Evolutionary conservation across 2,888 invertebrate species (phyloP).

Genomic region (Vesta saturnalis): DNA sequence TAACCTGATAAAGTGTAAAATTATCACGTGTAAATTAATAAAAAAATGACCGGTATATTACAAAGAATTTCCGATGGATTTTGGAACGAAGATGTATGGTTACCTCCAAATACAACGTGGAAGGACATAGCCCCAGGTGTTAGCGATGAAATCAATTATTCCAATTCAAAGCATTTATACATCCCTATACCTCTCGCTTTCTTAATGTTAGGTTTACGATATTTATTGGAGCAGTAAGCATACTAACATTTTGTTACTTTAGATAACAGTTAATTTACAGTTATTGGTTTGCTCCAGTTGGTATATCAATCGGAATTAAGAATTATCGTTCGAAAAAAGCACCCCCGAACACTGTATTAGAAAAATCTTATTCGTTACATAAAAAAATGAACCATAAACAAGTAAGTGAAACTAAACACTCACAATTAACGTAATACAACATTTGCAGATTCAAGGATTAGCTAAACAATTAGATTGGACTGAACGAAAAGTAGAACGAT

Average conservation of each 20-base stretch:
- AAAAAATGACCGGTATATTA: conserved; percentile 4
- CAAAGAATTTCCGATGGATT: not conserved
- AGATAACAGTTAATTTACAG: conserved; percentile 63
- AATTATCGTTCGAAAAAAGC: conserved; percentile 75
- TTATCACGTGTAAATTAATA: no score
- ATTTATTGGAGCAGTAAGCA: conserved; percentile 85
- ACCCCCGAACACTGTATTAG: conserved; percentile 65
- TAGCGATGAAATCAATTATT: conserved; percentile 71
- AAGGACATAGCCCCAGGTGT: conserved; percentile 81
- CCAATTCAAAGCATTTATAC: conserved; percentile 69
- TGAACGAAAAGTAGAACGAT: conserved; percentile 92
- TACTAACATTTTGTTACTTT: conserved; percentile 16
- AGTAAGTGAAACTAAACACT: conserved; percentile 59
- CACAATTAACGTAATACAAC: no score
- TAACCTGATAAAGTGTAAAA: no score
- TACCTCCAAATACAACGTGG: conserved; percentile 93
- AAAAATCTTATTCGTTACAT: conserved; percentile 77
- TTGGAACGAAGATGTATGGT: conserved; percentile 80
- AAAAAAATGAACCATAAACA: conserved; percentile 80
- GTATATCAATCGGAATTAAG: conserved; percentile 81
- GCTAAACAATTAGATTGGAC: conserved; percentile 86
- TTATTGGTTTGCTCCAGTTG: conserved; percentile 84
- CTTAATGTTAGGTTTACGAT: conserved; percentile 78
- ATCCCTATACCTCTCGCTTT: conserved; percentile 86
- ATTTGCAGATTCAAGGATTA: conserved; percentile 67